Percentiles rank a stretch among this genome's conserved stretches.
Evolutionary conservation across 2,113 vertebrate genomes (phyloP).

Genomic region (Ammodytes dubius): DNA sequence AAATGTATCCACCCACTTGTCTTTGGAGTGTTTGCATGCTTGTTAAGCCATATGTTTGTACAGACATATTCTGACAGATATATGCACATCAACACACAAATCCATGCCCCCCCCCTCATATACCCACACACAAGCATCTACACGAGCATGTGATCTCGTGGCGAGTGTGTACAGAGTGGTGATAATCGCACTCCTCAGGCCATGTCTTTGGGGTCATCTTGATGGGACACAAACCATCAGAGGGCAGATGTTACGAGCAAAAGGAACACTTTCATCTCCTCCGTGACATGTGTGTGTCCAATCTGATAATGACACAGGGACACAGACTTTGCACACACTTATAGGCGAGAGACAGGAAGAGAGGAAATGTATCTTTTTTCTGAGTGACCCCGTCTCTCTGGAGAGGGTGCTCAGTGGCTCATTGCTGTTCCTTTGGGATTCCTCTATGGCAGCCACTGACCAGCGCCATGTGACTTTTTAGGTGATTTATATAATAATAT

Average conservation of each 20-base stretch:
- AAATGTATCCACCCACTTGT: constrained; percentile 33
- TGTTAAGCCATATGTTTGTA: constrained; percentile 64
- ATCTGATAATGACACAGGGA: constrained; percentile 79
- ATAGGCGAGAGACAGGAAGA: constrained; percentile 52
- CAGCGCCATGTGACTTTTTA: constrained; percentile 33
- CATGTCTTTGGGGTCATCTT: constrained; percentile 69
- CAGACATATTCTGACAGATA: constrained; percentile 30
- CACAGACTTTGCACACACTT: constrained; percentile 68
- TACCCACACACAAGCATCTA: constrained; percentile 19
- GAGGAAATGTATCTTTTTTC: constrained; percentile 60
- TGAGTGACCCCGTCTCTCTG: constrained; percentile 47
- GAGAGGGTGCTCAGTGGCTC: constrained; percentile 27
- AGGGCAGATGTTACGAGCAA: constrained; percentile 75
- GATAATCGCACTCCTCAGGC: constrained; percentile 76
- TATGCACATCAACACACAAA: constrained; percentile 18
- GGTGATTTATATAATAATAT: not conserved
- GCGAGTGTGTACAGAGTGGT: constrained; percentile 36
- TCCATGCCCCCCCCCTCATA: not conserved
- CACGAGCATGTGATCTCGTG: constrained; percentile 63
- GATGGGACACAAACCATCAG: constrained; percentile 55
- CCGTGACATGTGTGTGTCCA: constrained; percentile 83
- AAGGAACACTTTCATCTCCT: constrained; percentile 79
- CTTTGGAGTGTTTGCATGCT: constrained; percentile 47
- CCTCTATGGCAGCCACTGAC: constrained; percentile 19
- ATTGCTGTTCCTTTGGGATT: constrained; percentile 30